Evolutionary conservation across 2,113 vertebrate genomes (phyloP).

Genomic region (Hydropotes inermis): DNA sequence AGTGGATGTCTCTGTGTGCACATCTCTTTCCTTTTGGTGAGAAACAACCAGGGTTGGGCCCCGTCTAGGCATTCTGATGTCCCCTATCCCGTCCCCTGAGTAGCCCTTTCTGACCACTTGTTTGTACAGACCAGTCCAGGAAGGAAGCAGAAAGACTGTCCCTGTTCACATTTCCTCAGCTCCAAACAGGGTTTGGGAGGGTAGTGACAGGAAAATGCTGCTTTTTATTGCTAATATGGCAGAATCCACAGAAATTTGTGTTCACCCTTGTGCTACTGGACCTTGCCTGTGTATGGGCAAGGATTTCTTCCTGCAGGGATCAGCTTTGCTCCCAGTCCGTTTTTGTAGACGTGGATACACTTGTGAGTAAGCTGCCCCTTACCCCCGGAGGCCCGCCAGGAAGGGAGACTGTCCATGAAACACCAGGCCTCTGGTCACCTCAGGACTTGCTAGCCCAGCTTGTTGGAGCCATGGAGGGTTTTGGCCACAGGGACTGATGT

Average conservation of each 20-base stretch:
- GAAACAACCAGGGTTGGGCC: conserved; percentile 42
- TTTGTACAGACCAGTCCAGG: conserved; percentile 51
- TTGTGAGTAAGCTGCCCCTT: background rate
- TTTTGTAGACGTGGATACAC: background rate
- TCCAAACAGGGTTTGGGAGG: conserved; percentile 3
- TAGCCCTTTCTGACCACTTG: conserved; percentile 47
- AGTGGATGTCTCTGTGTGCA: conserved; percentile 73
- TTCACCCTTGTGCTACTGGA: background rate
- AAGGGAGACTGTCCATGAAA: background rate
- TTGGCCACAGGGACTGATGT: background rate
- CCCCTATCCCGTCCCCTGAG: background rate
- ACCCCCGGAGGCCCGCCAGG: background rate
- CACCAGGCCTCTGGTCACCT: background rate
- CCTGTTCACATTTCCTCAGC: conserved; percentile 49
- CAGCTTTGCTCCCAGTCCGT: background rate
- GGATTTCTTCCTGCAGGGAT: background rate
- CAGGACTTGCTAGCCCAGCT: background rate
- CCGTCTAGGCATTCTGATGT: background rate
- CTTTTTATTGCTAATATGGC: background rate
- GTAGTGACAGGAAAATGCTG: background rate
- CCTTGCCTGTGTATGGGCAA: background rate
- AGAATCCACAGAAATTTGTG: background rate
- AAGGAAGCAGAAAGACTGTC: conserved; percentile 52
- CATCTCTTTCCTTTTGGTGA: conserved; percentile 72
- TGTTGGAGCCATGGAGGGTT: background rate